Evolutionary conservation across 2,888 invertebrate genomes (phyloP).

Genomic region (Apamea epomidion): DNA sequence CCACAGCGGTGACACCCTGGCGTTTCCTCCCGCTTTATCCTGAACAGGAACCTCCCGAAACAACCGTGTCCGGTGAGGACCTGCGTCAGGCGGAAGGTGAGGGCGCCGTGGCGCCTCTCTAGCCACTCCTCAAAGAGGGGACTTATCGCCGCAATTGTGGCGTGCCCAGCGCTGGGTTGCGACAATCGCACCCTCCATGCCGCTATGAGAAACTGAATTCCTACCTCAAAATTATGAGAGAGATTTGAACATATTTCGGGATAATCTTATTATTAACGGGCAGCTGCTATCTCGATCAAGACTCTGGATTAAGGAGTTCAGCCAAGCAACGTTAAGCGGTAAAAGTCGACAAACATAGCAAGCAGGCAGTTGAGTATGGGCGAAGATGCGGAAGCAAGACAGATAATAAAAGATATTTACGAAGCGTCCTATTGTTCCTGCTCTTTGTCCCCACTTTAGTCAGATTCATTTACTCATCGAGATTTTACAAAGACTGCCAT

Average conservation of each 20-base stretch:
- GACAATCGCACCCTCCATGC: too few relatives aligned
- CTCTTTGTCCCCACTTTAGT: constrained; percentile 73
- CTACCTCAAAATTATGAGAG: constrained; percentile 15
- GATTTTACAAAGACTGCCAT: constrained; percentile 71
- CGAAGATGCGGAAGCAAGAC: constrained; percentile 70
- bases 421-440: constrained; percentile 75
- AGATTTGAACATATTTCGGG: constrained; percentile 30
- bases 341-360: constrained; percentile 69
- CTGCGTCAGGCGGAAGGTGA: too few relatives aligned
- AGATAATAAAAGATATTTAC: constrained; percentile 80
- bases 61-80: too few relatives aligned
- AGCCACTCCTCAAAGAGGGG: too few relatives aligned
- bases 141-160: too few relatives aligned
- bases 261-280: constrained; percentile 59
- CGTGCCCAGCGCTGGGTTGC: too few relatives aligned
- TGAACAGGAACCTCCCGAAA: too few relatives aligned
- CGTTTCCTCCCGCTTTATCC: too few relatives aligned
- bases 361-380: constrained; percentile 55
- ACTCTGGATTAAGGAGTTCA: constrained; percentile 44
- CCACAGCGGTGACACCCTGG: too few relatives aligned
- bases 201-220: too few relatives aligned
- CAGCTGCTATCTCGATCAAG: constrained; percentile 47
- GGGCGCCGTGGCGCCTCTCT: too few relatives aligned
- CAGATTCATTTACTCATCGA: constrained; percentile 73
- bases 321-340: constrained; percentile 61